Evolutionary conservation across 2,888 invertebrate species (phyloP), one percentile per base, ranked within the genome.

Genomic region (Ferdinandea cuprea): DNA sequence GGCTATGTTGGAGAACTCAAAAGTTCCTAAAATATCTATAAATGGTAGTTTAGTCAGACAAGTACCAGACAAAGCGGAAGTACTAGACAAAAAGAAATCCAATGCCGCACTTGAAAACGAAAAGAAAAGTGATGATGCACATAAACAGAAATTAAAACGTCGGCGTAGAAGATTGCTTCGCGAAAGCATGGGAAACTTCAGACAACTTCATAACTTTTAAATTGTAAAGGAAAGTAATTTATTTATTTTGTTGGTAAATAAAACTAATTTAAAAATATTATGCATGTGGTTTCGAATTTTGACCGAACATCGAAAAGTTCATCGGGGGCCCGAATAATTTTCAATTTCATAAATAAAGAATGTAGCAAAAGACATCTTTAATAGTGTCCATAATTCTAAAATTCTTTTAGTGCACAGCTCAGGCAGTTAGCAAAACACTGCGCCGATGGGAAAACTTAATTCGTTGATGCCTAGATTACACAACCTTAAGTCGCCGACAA

Each of bases 131-230:
- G 15, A 40, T 4, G 30, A 65, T 32, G 50, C 25, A 6, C n/a
- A 5, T 30, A 76, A 35, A 3, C 30, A 37, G 8, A 74, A 69
- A 13, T 21, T 50, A 7, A 61, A 50, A 25, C 25, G 58, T 30
- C 63, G 30, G 17, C 54, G 65, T 0, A 40, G 69, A 9, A 48
- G 63, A 21, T 17, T 63, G 2, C 15, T 71, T 9, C 21, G 3
- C 5, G 61, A 73, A 17, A 40, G 35, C n/a, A 63, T 79, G 79
- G 79, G 73, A 11, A 73, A 79, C n/a, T 32, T 79, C 0, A 61
- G 73, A 56, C 61, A 44, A 54, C 59, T 79, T 54, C 46, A 72
- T 61, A 37, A 7, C 28, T 25, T 3, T 25, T 46, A n/a, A 32
- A 25, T 21, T 8, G n/a, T 8, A 1, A 28, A 25, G 3, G 7